Conservation (phyloP, 2,888 invertebrate genomes). For the Oscheius onirici region DNA sequence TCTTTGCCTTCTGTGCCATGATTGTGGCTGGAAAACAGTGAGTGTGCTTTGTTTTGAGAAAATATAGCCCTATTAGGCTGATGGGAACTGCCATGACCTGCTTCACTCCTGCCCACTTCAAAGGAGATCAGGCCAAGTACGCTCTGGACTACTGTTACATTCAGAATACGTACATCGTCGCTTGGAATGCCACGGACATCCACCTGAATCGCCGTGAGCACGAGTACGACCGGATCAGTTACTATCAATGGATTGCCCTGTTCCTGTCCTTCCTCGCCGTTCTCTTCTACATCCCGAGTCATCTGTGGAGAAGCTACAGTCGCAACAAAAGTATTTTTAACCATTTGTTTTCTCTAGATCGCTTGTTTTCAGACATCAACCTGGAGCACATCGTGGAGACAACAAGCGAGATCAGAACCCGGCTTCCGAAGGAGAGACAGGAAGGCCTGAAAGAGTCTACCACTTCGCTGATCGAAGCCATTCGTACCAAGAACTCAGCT, state of each 20-base stretch:
- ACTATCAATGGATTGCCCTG: constrained; percentile 26
- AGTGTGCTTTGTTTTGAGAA: neutral
- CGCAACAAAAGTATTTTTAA: neutral
- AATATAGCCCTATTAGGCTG: neutral
- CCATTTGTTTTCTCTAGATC: neutral
- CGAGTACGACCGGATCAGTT: constrained; percentile 7
- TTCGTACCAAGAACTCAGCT: neutral
- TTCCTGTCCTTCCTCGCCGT: constrained; percentile 18
- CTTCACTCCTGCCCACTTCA: constrained; percentile 7
- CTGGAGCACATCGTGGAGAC: neutral
- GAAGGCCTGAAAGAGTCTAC: neutral
- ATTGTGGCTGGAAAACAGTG: constrained; percentile 27
- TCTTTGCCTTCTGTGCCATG: constrained; percentile 13
- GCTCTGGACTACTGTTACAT: constrained; percentile 27
- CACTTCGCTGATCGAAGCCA: neutral
- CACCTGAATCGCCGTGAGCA: neutral
- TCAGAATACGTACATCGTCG: constrained; percentile 22
- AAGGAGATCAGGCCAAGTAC: neutral
- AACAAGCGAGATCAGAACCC: neutral
- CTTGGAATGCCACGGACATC: neutral
- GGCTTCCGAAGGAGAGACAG: neutral
- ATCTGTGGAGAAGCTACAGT: constrained; percentile 17
- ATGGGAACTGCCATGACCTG: constrained; percentile 30
- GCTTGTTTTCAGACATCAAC: neutral
- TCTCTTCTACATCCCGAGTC: constrained; percentile 15